Evolutionary conservation across 2,113 vertebrate species (phyloP), one percentile per base, ranked within the genome.

Genomic region (Aleadryas rufinucha): DNA sequence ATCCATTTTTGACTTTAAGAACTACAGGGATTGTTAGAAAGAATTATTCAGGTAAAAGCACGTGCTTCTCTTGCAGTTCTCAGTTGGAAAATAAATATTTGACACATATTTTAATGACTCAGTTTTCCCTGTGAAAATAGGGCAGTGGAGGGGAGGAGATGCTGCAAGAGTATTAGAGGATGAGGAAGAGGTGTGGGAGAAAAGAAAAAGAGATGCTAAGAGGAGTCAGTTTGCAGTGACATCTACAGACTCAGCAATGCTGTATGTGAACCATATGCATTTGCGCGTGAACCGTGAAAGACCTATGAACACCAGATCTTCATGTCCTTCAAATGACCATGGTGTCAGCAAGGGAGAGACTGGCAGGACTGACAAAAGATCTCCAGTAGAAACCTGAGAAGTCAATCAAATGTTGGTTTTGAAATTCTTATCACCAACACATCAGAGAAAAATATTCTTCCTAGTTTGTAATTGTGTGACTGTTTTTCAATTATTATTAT

Each of bases 181-280:
- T 7, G 16, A 88, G 45, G 31, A 86, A 61, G 30, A 7, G 4
- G 6, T 49, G 7, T 42, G 16, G 10, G 4, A 60, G 19, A 80
- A 30, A 84, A 82, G 30, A 71, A 92, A 45, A 71, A 54, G 16
- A 41, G 28, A 13, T 74, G 14, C 9, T 64, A 49, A 56, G 12
- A 69, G n/a, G 31, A 70, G 11, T 35, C 17, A 70, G 10, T 68
- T 33, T 79, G 28, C 42, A 66, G 59, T 42, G 41, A 27, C 28
- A 60, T 37, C 13, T 30, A 42, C 0, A 0, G 42, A 21, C 6
- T 50, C 9, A 4, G 39, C 39, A 81, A 81, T 0, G 0, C 4
- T 75, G 17, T 13, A 44, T 68, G 27, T 37, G 54, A 44, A 7
- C 37, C 11, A 13, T 2, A 12, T n/a, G 10, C 23, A 50, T 52